Percentiles rank a stretch among this genome's conserved stretches.
Evolutionary conservation across 2,113 vertebrate genomes (phyloP).

Genomic region (Zapornia atra): DNA sequence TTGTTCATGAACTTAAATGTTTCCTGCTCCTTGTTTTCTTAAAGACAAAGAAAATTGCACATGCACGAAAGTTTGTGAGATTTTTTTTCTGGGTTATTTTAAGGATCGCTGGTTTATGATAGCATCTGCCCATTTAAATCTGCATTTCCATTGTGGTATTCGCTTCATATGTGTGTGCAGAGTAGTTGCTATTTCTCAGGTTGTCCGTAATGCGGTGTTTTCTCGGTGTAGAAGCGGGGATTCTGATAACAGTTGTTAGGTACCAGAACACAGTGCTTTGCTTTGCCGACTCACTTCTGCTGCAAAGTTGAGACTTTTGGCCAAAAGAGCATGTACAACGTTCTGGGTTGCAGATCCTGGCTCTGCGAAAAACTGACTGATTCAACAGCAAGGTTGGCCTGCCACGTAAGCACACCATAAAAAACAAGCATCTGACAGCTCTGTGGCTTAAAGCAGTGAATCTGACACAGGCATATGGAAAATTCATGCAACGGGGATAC

Average conservation of each 20-base stretch:
- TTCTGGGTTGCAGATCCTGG: background rate
- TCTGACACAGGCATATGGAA: constrained; percentile 59
- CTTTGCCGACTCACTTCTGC: background rate
- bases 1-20: background rate
- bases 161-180: background rate
- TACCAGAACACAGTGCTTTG: background rate
- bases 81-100: background rate
- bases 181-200: background rate
- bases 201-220: background rate
- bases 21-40: background rate
- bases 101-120: background rate
- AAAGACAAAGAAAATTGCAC: background rate
- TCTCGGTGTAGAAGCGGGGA: background rate
- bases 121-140: background rate
- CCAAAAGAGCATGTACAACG: background rate
- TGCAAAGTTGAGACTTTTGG: background rate
- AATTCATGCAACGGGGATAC: constrained; percentile 51
- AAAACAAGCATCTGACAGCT: constrained; percentile 46
- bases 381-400: constrained; percentile 35
- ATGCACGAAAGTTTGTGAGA: background rate
- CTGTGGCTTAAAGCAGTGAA: constrained; percentile 40
- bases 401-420: constrained; percentile 42
- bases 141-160: background rate
- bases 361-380: background rate
- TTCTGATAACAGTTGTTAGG: background rate